Evolutionary conservation across 2,797 vertebrate species (phyloP).

Genomic region (Sitta carolinensis): DNA sequence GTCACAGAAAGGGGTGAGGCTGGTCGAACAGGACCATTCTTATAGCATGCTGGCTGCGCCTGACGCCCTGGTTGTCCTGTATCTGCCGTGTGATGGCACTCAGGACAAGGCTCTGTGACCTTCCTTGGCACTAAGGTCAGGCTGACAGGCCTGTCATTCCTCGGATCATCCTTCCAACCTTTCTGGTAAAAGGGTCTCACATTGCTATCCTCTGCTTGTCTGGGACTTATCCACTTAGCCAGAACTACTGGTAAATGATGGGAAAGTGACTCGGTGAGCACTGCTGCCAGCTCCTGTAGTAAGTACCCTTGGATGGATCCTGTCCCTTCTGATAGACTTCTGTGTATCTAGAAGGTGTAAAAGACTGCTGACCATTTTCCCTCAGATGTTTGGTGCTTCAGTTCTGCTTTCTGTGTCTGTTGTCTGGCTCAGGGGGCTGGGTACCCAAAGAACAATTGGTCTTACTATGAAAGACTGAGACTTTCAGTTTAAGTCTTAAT

Average conservation of each 20-base stretch:
- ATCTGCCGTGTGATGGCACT: rapidly evolving
- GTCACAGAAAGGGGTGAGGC: neutral
- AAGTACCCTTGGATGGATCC: neutral
- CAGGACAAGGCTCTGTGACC: neutral
- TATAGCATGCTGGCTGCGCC: neutral
- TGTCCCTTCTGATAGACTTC: neutral
- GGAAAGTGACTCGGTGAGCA: neutral
- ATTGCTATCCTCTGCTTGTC: neutral
- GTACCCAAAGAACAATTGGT: neutral
- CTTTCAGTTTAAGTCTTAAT: too few species aligned
- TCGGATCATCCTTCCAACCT: rapidly evolving
- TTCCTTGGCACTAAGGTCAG: neutral
- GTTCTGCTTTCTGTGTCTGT: neutral
- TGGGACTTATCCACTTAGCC: neutral
- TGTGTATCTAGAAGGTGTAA: neutral
- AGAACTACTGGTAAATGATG: neutral
- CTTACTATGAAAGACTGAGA: neutral
- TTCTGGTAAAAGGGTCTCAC: neutral
- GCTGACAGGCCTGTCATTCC: neutral
- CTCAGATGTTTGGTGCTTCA: neutral
- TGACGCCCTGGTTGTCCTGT: rapidly evolving
- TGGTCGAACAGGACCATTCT: neutral
- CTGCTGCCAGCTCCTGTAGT: neutral
- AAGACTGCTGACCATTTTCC: neutral
- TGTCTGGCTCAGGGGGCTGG: neutral